A percentile compares a stretch with the other conserved stretches of the same genome.
Evolutionary conservation across 2,113 vertebrate species (phyloP).

Genomic region (Sturnus vulgaris): DNA sequence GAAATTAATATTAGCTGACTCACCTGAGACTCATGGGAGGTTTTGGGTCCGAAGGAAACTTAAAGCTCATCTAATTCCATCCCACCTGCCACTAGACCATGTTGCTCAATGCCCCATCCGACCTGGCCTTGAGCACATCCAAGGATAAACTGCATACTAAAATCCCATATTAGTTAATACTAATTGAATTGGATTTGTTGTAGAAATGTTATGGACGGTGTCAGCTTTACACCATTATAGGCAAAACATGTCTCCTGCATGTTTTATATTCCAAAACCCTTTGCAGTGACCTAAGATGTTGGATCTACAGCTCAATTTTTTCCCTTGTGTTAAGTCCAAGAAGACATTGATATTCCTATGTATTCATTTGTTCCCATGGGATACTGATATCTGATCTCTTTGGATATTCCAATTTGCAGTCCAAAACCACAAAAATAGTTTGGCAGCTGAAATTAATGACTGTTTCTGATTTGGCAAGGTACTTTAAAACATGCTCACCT

Average conservation of each 20-base stretch:
- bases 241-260: background rate
- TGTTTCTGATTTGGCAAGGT: slow-evolving; percentile 7
- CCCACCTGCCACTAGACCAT: background rate
- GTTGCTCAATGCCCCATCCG: background rate
- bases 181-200: background rate
- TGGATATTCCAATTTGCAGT: slow-evolving; percentile 53
- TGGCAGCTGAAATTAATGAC: slow-evolving; percentile 57
- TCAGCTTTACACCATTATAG: background rate
- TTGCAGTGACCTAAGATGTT: background rate
- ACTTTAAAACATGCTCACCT: background rate
- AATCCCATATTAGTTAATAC: background rate
- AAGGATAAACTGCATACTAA: background rate
- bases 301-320: background rate
- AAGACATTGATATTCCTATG: background rate
- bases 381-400: slow-evolving; percentile 47
- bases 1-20: background rate
- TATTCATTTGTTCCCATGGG: slow-evolving; percentile 6
- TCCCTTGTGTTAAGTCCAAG: background rate
- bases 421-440: slow-evolving; percentile 58
- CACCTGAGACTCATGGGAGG: background rate
- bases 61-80: background rate
- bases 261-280: background rate
- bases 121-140: background rate
- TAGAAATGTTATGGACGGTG: background rate
- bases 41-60: background rate